Conservation (phyloP, 1,140 invertebrate genomes). For the Chrysomallon squamiferum region DNA sequence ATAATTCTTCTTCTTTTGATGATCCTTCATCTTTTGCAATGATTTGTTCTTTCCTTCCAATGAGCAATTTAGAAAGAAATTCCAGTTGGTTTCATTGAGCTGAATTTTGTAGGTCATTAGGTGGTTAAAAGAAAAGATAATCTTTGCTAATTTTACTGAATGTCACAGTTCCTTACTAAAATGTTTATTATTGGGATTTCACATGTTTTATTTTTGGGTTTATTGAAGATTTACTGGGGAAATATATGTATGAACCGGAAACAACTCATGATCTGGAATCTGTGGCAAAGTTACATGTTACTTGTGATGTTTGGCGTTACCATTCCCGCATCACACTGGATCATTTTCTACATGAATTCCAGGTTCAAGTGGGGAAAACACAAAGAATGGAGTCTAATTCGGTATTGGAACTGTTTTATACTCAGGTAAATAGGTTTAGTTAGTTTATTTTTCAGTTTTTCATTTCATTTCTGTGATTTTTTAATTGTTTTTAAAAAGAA, state of each 20-base stretch:
- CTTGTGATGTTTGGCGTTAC: constrained; percentile 27
- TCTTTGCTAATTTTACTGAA: neutral
- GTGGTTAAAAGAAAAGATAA: neutral
- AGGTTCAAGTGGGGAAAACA: constrained; percentile 7
- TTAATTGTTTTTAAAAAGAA: neutral
- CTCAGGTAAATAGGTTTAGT: neutral
- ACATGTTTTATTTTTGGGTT: neutral
- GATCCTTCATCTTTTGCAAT: too few species aligned
- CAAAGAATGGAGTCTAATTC: neutral
- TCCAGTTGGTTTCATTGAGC: too few species aligned
- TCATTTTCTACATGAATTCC: constrained; percentile 20
- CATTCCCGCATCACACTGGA: constrained; percentile 14
- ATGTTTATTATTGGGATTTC: neutral
- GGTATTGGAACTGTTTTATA: too few species aligned
- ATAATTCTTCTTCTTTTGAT: too few species aligned
- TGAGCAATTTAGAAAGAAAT: too few species aligned
- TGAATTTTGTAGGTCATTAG: too few species aligned
- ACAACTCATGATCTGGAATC: too few species aligned
- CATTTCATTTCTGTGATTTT: neutral
- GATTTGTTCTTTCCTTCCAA: too few species aligned
- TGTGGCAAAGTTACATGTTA: constrained; percentile 4
- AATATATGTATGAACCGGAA: constrained; percentile 33
- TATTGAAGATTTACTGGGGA: constrained; percentile 27
- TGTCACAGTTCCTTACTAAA: too few species aligned
- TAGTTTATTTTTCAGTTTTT: neutral